Base-by-base conservation (phyloP, 1,140 invertebrate species). In the Berghia stephanieae region DNA sequence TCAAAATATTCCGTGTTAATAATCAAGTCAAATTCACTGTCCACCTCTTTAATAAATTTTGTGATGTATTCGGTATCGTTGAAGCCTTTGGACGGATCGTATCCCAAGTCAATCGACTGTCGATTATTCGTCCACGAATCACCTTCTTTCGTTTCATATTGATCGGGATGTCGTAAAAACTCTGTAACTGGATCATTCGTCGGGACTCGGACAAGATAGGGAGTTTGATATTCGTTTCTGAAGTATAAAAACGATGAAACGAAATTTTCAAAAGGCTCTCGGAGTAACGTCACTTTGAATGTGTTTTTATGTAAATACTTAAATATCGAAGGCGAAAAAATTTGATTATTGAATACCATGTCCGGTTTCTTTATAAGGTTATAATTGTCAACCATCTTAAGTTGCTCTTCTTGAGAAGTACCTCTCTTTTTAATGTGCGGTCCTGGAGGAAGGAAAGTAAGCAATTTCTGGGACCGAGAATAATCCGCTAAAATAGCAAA, bases 1-100 rank as follows among this genome's bases (percentile, higher is more conserved):
- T 81, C 75, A 44, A 83, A 81, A 40, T 78, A 69, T 36, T 82
- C 81, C 40, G 79, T 57, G n/a, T 82, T 77, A 21, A 83, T 46
- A 0, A 83, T 44, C 18, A 83, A 31, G 34, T 75, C 18, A 55
- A 83, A 83, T 31, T n/a, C 43, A 38, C 68, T 82, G 68, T 43
- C 72, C 69, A 42, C 78, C 36, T 43, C 77, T 10, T 10, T 55
- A 34, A 44, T 77, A 24, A 46, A 81, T 27, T 27, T 69, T 16
- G 57, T 74, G 8, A 72, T 46, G 40, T 70, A 63, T 18, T 66
- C 24, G 34, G 16, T 2, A 18, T 57, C 34, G 8, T 66, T 24
- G n/a, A 34, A 72, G 70, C 36, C 6, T 21, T 68, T 13, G 18
- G 31, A 36, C 18, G 49, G 6, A 40, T 76, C 63, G 27, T 34